phyloP scores from a whole-genome alignment of 2,797 vertebrate species.

The Aldrovandia affinis region DNA sequence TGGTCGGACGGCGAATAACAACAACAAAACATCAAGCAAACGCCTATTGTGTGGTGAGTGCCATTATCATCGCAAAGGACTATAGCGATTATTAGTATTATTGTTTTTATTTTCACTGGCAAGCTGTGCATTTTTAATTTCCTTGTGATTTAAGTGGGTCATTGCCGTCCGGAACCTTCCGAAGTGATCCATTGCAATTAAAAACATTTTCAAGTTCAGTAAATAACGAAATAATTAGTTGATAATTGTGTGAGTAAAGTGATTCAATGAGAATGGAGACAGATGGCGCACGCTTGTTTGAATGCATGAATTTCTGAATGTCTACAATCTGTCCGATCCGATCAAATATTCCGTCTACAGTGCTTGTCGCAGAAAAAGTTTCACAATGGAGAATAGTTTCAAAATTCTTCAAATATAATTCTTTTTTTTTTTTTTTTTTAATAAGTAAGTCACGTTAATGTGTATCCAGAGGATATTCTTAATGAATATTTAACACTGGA shows the following conservation, averaged over 20 bases:
- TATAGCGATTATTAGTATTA: not conserved
- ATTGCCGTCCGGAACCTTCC: not conserved
- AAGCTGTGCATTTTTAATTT: not conserved
- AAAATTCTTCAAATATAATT: too few relatives aligned
- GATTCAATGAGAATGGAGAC: not conserved
- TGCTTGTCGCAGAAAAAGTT: not conserved
- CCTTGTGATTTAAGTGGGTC: not conserved
- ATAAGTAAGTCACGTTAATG: not conserved
- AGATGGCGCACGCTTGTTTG: not conserved
- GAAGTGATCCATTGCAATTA: not conserved
- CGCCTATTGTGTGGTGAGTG: not conserved
- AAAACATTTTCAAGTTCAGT: constrained; percentile 2
- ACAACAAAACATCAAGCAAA: not conserved
- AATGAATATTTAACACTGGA: not conserved
- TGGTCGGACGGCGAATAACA: not conserved
- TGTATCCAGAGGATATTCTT: not conserved
- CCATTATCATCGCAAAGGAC: not conserved
- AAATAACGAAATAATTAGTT: constrained; percentile 8
- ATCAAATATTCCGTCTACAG: not conserved
- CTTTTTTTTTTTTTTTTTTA: not conserved
- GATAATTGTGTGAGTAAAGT: not conserved
- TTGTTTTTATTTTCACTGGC: not conserved
- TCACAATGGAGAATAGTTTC: not conserved
- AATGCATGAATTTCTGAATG: not conserved
- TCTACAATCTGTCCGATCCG: not conserved